Base-by-base conservation (phyloP, 2,113 vertebrate genomes). In the Podilymbus podiceps region DNA sequence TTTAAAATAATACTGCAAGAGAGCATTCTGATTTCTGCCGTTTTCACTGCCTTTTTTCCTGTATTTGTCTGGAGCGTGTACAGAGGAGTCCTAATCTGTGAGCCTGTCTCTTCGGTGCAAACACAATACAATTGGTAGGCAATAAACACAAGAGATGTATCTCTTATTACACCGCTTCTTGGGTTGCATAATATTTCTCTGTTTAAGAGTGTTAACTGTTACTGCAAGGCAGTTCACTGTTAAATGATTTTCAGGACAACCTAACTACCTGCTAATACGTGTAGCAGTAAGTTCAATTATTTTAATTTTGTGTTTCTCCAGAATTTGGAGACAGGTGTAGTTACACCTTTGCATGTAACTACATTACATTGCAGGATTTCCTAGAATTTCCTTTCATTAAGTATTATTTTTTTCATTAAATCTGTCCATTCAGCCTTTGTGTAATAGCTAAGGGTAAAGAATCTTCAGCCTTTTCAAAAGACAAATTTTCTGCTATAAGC, bases 381-480 rank as follows among this genome's bases (percentile, higher is more conserved):
- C 56, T 93, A 91, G 63, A 83, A 95, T 89, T 94, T 66, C 62
- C 38, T 56, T 56, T 97, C 71, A 81, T 83, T 90, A 95, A 87
- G 59, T 89, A n/a, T 59, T 83, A 8, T 42, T 81, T 94, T 92
- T 97, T 71, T 52, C 85, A 90, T 97, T 94, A 92, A 80, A 93
- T 88, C 91, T 78, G 53, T 69, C 85, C 56, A 88, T 94, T 97
- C 95, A 93, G 35, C 64, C 90, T 94, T 90, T 76, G 16, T 88
- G 50, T 62, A 86, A 93, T 69, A 84, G 83, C 78, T 73, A 47
- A 84, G 79, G 38, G 67, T 95, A 92, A 96, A 92, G 95, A 93
- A 97, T 90, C 72, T 93, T 88, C 82, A 95, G 76, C 64, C 68
- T 35, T 95, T 96, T 97, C 56, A 96, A 89, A 77, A 89, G 76